phyloP scores from a whole-genome alignment of 2,113 vertebrate species.

The Macroglossus sobrinus region DNA sequence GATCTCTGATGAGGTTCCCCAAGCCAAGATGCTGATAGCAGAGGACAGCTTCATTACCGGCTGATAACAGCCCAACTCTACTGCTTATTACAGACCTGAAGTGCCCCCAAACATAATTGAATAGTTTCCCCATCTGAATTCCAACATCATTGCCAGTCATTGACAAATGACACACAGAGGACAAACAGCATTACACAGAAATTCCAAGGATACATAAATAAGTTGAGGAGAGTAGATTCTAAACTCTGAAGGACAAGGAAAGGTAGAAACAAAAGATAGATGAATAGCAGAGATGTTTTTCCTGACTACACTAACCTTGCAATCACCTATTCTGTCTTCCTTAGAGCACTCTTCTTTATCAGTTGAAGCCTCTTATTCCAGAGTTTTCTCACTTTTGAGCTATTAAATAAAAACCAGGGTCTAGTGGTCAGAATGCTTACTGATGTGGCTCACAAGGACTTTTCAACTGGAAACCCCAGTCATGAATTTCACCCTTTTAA shows the following conservation, averaged over 20 bases:
- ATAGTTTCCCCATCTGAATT: slow-evolving; percentile 32
- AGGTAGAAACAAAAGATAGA: background rate
- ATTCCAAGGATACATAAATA: slow-evolving; percentile 44
- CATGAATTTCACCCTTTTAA: background rate
- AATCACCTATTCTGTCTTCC: background rate
- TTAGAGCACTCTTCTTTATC: background rate
- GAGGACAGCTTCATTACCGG: slow-evolving; percentile 50
- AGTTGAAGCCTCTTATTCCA: background rate
- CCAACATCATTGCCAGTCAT: slow-evolving; percentile 26
- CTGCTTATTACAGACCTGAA: slow-evolving; percentile 42
- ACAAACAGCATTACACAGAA: slow-evolving; percentile 40
- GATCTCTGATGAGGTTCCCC: slow-evolving; percentile 49
- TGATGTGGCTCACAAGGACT: background rate
- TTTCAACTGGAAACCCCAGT: background rate
- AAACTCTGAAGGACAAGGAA: background rate
- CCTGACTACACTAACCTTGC: background rate
- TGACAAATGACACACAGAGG: slow-evolving; percentile 52
- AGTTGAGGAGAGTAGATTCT: background rate
- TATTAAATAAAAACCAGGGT: background rate
- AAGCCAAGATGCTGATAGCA: slow-evolving; percentile 26
- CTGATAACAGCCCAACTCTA: background rate
- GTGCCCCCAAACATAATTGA: slow-evolving; percentile 63
- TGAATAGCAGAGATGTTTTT: background rate
- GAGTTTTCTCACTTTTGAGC: background rate
- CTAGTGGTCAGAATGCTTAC: background rate